Base-by-base conservation (phyloP, 2,797 vertebrate species). In the Sparidentex hasta region DNA sequence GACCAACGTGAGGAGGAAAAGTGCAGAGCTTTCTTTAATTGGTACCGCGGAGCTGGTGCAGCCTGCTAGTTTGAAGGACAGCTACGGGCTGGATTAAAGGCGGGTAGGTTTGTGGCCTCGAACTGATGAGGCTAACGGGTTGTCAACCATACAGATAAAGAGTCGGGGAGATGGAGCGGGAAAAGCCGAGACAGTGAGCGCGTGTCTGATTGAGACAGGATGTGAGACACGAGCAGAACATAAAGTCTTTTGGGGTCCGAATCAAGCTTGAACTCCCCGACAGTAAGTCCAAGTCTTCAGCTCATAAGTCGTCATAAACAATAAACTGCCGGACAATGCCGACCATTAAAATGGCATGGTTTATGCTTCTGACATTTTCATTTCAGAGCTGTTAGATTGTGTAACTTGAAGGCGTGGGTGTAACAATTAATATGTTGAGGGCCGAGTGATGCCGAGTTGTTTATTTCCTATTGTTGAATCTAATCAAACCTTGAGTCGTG, bases 51-150 rank as follows among this genome's bases (percentile, higher is more conserved):
- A 65, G 58, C 43, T 20, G 11, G 54, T 57, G 59, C 13, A 56
- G 47, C 7, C 44, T 38, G 70, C 9, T n/a, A 1, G 57, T 58
- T 64, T 86, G 58, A 76, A 80, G 58, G 78, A 74, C 74, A 64
- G 55, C 41, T 54, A n/a, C 6, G 38, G 38, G 8, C 38, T 2
- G 62, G 71, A 57, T 79, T 33, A 69, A 64, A 72, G 47, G 43
- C 51, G 41, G 41, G 48, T 8, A n/a, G 58, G 16, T 70, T 58
- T 27, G 63, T 46, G 47, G 72, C 68, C 65, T 46, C 70, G 76
- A 80, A 74, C n/a, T 33, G 74, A 75, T 71, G 62, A 64, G 55
- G 43, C 18, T 41, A 27, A 71, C 16, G 8, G 52, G 41, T 68
- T 13, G 51, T 64, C n/a, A 73, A 17, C 48, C 3, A 5, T 43